Conservation (phyloP, 35 echinoderm and acorn worm species). For the Strongylocentrotus purpuratus region DNA sequence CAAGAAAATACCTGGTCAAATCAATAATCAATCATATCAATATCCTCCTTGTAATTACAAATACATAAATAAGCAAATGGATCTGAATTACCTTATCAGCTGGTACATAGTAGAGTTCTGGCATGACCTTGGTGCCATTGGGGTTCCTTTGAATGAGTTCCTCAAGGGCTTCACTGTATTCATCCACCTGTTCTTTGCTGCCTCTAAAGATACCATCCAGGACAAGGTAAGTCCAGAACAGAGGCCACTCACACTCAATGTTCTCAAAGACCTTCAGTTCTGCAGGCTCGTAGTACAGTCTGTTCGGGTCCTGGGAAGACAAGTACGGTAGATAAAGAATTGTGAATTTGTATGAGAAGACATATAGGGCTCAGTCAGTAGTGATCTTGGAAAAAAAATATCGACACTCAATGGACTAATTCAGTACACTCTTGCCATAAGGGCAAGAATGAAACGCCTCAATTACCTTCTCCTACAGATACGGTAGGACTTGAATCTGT, state of each 20-base stretch:
- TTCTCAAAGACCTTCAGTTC: slow-evolving; percentile 99
- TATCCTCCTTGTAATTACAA: not conserved
- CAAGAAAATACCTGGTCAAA: too few relatives aligned
- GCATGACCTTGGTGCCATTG: slow-evolving; percentile 76
- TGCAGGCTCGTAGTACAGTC: slow-evolving; percentile 96
- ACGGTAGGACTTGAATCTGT: too few relatives aligned
- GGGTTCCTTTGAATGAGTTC: slow-evolving; percentile 62
- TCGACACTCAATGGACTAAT: too few relatives aligned
- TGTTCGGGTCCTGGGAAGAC: slow-evolving; percentile 75
- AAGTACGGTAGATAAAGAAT: not conserved
- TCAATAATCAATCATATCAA: too few relatives aligned
- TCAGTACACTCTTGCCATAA: too few relatives aligned
- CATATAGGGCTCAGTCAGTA: not conserved
- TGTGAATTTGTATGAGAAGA: not conserved
- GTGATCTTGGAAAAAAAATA: not conserved
- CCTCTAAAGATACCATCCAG: slow-evolving; percentile 88
- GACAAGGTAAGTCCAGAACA: slow-evolving; percentile 89
- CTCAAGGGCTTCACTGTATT: slow-evolving; percentile 83
- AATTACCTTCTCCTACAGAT: too few relatives aligned
- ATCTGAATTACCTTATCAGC: slow-evolving; percentile 76
- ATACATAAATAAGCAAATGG: not conserved
- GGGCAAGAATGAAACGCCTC: too few relatives aligned
- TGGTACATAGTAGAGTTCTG: slow-evolving; percentile 94
- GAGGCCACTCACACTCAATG: slow-evolving; percentile 99
- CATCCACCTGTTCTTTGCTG: slow-evolving; percentile 84